Evolutionary conservation across 2,888 invertebrate species (phyloP), one percentile per base, ranked within the genome.

Genomic region (Tiliacea citrago): DNA sequence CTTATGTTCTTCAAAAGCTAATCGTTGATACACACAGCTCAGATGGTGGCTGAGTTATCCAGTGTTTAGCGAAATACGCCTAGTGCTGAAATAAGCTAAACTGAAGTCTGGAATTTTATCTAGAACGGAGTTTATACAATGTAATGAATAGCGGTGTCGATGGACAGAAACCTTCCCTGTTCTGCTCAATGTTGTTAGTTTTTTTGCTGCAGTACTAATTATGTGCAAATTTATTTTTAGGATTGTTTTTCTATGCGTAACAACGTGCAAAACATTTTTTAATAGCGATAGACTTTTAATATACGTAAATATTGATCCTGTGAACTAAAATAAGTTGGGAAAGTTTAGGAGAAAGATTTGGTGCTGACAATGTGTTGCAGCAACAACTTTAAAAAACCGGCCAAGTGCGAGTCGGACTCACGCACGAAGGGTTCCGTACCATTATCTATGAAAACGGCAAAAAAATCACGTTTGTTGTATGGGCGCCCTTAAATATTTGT

Each of bases 51-150:
- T 74, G 70, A 70, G 51, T 79, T 83, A 79, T 83, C 75, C 67
- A 75, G 80, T 83, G 80, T 79, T 71, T 74, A 74, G 69, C 69
- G 49, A 18, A 81, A 81, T 74, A 82, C 70, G 79, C 68, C 82
- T 73, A 83, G 73, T 73, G 81, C 84, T 86, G 77, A 84, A 77
- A 84, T 72, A 86, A 85, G 70, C 69, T 68, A 71, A 73, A 58
- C 86, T 67, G 61, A 72, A 84, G 73, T 77, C 86, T 83, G 78
- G 62, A 69, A 77, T 83, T 77, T 79, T 57, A 81, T 84, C 84
- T 86, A 86, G 87, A 84, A 77, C 78, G 61, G 35, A 78, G 83
- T 87, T 82, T 86, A 87, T 55, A 83, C 77, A 74, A 73, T 13
- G 69, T 87, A 80, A 86, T 86, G 72, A 21, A 80, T 77, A 55